Evolutionary conservation across 2,888 invertebrate genomes (phyloP), one percentile per base, ranked within the genome.

Genomic region (Drosophila sordidapex): DNA sequence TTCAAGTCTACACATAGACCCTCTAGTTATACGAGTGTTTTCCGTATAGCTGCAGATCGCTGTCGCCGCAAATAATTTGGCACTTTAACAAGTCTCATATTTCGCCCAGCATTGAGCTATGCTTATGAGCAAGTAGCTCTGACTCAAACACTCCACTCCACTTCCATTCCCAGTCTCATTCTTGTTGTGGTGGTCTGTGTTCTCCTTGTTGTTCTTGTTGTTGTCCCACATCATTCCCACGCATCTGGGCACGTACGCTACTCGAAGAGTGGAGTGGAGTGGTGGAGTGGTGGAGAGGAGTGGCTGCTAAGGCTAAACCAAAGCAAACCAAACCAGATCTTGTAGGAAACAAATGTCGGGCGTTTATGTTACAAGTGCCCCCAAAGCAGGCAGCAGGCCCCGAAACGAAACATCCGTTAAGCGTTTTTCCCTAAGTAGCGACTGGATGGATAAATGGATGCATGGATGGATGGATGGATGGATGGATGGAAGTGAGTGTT

Each of bases 201-300:
- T 71, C 63, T 62, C 21, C 27, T 27, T 35, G 10, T 29, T 36
- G 29, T 31, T 56, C 57, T 49, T 63, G 65, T 61, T 61, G 52
- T 54, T 81, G 89, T 86, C 72, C 81, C 76, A 82, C 76, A 82
- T 84, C 87, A 87, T 87, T 90, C 87, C 87, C 87, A 87, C 87
- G 87, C 91, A 90, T 90, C 89, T 90, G 87, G 89, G 91, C 87
- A 87, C 87, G 87, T 87, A 90, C 91, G 90, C 68, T 69, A 66
- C 79, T 85, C 78, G 82, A 87, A 7, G 86, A 76, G 83, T 33
- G 54, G 61, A 67, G 67, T 61, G 76, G 15, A 86, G 84, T 74
- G 85, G 85, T 29, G 61, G 58, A 64, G 68, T 60, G 73, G 33
- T 62, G 66, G 74, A 52, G 46, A 46, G 46, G 25, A 25, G 54